These are phyloP conservation scores for Chalcosyrphus nemorum DNA, from an alignment of 2,888 invertebrate genomes.

Conservation along the genomic window DNA sequence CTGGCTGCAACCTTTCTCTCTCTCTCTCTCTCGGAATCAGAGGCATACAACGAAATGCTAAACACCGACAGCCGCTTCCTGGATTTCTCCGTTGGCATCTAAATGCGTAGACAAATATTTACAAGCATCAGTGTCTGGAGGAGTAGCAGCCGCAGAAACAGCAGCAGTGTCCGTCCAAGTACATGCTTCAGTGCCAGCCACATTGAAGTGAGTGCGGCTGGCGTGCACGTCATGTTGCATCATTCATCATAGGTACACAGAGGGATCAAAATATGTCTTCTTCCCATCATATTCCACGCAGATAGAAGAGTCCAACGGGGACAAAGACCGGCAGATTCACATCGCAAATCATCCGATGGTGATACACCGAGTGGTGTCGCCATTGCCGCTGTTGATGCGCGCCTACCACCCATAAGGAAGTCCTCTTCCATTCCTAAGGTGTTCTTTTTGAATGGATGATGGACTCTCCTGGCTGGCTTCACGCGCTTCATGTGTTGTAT, in stretches of 20 bases:
- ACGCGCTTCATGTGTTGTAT: slow-evolving; percentile 62
- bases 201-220: slow-evolving; percentile 44
- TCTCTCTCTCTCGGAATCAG: background rate
- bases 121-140: slow-evolving; percentile 60
- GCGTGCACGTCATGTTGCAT: slow-evolving; percentile 71
- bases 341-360: slow-evolving; percentile 32
- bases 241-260: slow-evolving; percentile 70
- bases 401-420: slow-evolving; percentile 64
- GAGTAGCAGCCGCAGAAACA: background rate
- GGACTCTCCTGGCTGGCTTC: slow-evolving; percentile 31
- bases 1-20: slow-evolving; percentile 15
- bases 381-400: slow-evolving; percentile 43
- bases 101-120: slow-evolving; percentile 72
- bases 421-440: slow-evolving; percentile 22
- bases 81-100: slow-evolving; percentile 61
- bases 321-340: slow-evolving; percentile 44
- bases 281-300: slow-evolving; percentile 69
- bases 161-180: slow-evolving; percentile 18
- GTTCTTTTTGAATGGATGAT: slow-evolving; percentile 7
- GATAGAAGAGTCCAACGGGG: slow-evolving; percentile 21
- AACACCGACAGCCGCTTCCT: slow-evolving; percentile 57
- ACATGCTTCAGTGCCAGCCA: slow-evolving; percentile 55
- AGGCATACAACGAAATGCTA: slow-evolving; percentile 15
- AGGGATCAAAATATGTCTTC: slow-evolving; percentile 73
- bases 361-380: slow-evolving; percentile 70